phyloP scores from a whole-genome alignment of 2,888 invertebrate genomes.

The Scaptomyza cyrtandrae region DNA sequence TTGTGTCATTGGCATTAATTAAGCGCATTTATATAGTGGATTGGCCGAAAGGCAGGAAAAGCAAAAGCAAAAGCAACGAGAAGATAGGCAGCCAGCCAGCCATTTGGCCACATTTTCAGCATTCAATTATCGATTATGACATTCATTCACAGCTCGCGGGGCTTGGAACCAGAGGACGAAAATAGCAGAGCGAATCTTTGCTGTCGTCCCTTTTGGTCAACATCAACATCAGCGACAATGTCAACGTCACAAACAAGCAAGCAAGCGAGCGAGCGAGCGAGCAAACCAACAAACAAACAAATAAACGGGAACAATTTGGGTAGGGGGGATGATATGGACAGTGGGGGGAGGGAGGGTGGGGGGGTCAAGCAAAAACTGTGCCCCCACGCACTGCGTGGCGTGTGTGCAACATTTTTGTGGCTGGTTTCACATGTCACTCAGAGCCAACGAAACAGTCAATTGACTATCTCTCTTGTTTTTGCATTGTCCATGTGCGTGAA shows the following conservation, averaged over 20 bases:
- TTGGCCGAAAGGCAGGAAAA: constrained; percentile 20
- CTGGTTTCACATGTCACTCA: constrained; percentile 53
- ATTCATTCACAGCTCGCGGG: constrained; percentile 73
- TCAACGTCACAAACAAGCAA: constrained; percentile 63
- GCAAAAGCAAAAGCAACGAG: constrained; percentile 16
- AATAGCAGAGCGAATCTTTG: constrained; percentile 57
- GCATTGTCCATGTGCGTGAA: not conserved
- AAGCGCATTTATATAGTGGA: constrained; percentile 69
- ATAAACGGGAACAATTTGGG: constrained; percentile 27
- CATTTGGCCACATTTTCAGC: constrained; percentile 59
- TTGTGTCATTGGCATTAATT: constrained; percentile 75
- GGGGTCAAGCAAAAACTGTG: too few species aligned
- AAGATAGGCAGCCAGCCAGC: constrained; percentile 12
- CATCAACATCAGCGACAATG: constrained; percentile 52
- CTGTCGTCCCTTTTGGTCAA: constrained; percentile 19
- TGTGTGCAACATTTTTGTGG: constrained; percentile 52
- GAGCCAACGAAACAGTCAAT: constrained; percentile 41
- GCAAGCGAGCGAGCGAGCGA: constrained; percentile 18
- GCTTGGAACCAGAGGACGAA: constrained; percentile 41
- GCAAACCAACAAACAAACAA: constrained; percentile 42
- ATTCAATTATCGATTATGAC: constrained; percentile 79
- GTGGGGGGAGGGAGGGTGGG: not conserved
- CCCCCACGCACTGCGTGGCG: constrained; percentile 32
- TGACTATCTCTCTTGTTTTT: constrained; percentile 14
- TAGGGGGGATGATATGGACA: not conserved